Evolutionary conservation across 1,140 invertebrate species (phyloP).

Genomic region (Drosophila pseudoobscura): DNA sequence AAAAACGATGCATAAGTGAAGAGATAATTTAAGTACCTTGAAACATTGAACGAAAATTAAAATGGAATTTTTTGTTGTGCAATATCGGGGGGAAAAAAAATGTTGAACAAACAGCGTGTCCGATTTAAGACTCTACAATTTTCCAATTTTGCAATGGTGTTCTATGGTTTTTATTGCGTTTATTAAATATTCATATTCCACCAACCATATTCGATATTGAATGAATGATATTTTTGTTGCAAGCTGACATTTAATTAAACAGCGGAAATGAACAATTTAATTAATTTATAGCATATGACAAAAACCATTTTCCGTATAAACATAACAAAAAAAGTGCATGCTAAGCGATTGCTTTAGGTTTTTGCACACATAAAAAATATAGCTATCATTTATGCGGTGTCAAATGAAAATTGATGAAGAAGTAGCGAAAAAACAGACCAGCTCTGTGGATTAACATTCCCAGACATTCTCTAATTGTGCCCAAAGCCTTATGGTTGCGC

Average conservation of each 20-base stretch:
- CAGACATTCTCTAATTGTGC: conserved; percentile 44
- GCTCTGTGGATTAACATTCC: background rate
- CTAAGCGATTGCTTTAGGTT: conserved; percentile 10
- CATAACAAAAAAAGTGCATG: conserved; percentile 13
- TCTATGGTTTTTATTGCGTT: too few relatives aligned
- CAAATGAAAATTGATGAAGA: conserved; percentile 10
- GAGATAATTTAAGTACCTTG: too few relatives aligned
- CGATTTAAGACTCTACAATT: too few relatives aligned
- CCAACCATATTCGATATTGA: too few relatives aligned
- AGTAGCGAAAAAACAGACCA: background rate
- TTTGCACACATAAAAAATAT: background rate
- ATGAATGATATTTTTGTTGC: too few relatives aligned
- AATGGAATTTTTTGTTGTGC: too few relatives aligned
- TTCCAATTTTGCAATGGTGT: too few relatives aligned
- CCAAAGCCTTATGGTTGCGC: conserved; percentile 26
- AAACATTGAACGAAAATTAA: too few relatives aligned
- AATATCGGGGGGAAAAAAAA: too few relatives aligned
- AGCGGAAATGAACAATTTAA: conserved; percentile 76
- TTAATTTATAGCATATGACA: conserved; percentile 60
- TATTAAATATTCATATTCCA: too few relatives aligned
- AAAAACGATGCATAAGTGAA: too few relatives aligned
- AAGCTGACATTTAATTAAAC: conserved; percentile 59
- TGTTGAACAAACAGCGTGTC: too few relatives aligned
- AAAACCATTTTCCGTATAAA: conserved; percentile 30
- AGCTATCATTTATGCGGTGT: conserved; percentile 13